Evolutionary conservation across 37 sponge, comb jelly and placozoan genomes (phyloP), one percentile per base, ranked within the genome.

Genomic region (Sycon ciliatum): DNA sequence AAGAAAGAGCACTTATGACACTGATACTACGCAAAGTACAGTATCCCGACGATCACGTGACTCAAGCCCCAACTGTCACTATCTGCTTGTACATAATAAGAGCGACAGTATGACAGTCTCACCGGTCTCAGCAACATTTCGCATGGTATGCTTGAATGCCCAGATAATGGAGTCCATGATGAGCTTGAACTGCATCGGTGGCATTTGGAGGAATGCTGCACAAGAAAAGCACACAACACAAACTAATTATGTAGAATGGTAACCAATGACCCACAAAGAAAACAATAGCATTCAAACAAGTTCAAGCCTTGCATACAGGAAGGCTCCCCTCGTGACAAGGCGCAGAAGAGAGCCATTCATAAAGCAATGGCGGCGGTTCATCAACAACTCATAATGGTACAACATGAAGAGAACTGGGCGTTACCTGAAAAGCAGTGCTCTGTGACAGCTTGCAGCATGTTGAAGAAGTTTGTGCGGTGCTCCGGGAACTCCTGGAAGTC

Each of bases 101-200:
- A 16, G 20, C 54, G 54, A 20, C 20, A 49, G 16, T 49, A 49
- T 49, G 20, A 36, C 33, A 39, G 23, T 18, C 57, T 22, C 38
- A 34, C 97, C 98, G 4, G 92, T 91, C 33, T 95, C 98, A 16
- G 98, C 92, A 24, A 95, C 98, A 76, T 95, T 87, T 23, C 89
- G 61, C 98, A 95, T 91, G 20, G 87, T 88, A 72, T 95, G 98
- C 55, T 95, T 95, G 79, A 95, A 85, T 11, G 85, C 98, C 89
- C 92, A 91, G 32, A 95, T 80, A 18, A 95, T 74, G 9, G 92
- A 74, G 73, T 95, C 89, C 79, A 95, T 72, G 20, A 91, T 53
- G 49, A 95, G 46, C 61, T 90, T 91, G 79, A 95, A 95, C 65
- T 88, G 86, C 4, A 79, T 67, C 0, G 88, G 57, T 36, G 98